Evolutionary conservation across 2,888 invertebrate genomes (phyloP).

Genomic region (Omphaloscelis lunosa): DNA sequence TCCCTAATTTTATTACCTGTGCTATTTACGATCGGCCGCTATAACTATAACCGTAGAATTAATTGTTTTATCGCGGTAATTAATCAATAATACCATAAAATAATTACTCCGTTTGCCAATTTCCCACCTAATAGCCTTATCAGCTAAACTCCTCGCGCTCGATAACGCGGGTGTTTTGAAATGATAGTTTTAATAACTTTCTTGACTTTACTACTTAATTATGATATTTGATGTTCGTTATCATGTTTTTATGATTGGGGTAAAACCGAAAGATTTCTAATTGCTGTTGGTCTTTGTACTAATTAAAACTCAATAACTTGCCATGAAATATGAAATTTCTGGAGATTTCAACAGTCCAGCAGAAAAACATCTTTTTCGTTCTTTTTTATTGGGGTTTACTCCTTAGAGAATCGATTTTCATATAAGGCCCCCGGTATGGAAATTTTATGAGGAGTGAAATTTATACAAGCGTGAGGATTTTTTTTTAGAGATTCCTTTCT

Average conservation of each 20-base stretch:
- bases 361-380: too few species aligned
- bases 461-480: too few species aligned
- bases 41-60: not conserved
- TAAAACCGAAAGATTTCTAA: not conserved
- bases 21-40: not conserved
- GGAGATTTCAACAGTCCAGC: not conserved
- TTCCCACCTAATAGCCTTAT: conserved; percentile 34
- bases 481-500: too few species aligned
- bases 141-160: conserved; percentile 1
- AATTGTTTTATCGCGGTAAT: conserved; percentile 6
- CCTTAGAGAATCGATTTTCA: too few species aligned
- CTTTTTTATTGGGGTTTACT: too few species aligned
- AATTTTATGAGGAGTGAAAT: too few species aligned
- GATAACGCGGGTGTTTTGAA: conserved; percentile 34
- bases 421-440: too few species aligned
- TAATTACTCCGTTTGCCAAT: conserved; percentile 34
- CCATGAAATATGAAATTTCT: not conserved
- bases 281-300: not conserved
- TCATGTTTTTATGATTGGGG: not conserved
- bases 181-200: conserved; percentile 11
- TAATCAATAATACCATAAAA: conserved; percentile 16
- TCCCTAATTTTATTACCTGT: not conserved
- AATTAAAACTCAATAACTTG: not conserved
- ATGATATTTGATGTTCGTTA: not conserved
- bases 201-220: conserved; percentile 1